These are phyloP conservation scores for Rhynchotus rufescens DNA, from an alignment of 2,797 vertebrate genomes.

Conservation along the genomic window DNA sequence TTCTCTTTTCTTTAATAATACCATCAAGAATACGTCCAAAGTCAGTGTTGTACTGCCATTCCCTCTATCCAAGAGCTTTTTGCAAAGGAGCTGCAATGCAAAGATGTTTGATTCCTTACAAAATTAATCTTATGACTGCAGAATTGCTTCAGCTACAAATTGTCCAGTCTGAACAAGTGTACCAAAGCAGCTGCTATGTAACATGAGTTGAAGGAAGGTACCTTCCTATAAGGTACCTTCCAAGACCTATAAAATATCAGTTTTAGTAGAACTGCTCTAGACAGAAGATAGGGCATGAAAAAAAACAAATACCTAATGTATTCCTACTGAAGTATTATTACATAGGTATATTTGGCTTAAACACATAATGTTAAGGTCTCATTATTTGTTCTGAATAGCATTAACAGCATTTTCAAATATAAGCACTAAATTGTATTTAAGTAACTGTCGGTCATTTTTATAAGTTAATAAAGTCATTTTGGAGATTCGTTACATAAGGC, in stretches of 20 bases:
- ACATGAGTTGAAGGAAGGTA: background rate
- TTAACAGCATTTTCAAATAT: background rate
- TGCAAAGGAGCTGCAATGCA: background rate
- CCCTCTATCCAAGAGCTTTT: background rate
- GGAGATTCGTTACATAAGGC: background rate
- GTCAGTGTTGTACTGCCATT: background rate
- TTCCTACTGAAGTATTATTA: background rate
- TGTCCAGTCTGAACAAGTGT: background rate
- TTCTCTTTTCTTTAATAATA: background rate
- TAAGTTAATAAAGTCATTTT: background rate
- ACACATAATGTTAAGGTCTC: background rate
- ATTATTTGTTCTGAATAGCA: background rate
- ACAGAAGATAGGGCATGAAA: background rate
- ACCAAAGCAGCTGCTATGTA: background rate
- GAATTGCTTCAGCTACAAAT: background rate
- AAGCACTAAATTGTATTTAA: background rate
- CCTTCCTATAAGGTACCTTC: background rate
- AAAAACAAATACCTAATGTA: constrained; percentile 1
- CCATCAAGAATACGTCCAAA: background rate
- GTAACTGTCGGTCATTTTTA: background rate
- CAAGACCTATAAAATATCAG: background rate
- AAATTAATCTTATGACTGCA: background rate
- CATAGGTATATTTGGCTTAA: background rate
- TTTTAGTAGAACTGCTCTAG: background rate
- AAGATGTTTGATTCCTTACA: background rate